phyloP scores from a whole-genome alignment of 2,888 invertebrate genomes.

The Neoitamus cyanurus region DNA sequence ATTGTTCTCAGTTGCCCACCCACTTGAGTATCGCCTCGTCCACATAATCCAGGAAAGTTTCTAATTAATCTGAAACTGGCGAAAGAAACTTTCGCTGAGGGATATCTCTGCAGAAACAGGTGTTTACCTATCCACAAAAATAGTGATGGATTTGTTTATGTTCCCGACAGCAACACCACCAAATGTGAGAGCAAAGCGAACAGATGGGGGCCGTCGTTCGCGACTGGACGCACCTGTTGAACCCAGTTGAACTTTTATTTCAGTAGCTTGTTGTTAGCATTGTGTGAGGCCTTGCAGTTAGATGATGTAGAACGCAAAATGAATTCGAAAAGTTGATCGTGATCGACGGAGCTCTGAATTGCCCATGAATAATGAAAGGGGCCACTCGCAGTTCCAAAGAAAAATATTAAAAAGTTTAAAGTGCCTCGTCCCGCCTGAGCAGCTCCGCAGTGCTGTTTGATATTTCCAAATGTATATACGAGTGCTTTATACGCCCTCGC shows the following conservation, averaged over 20 bases:
- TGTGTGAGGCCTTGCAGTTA: neutral
- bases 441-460: neutral
- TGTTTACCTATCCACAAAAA: neutral
- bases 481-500: neutral
- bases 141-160: neutral
- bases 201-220: neutral
- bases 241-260: neutral
- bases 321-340: neutral
- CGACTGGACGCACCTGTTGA: neutral
- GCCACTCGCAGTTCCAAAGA: neutral
- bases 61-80: constrained; percentile 54
- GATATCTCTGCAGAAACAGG: neutral
- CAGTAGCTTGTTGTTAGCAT: neutral
- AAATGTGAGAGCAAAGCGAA: neutral
- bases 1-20: constrained; percentile 42
- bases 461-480: neutral
- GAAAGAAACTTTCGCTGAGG: neutral
- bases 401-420: neutral
- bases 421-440: neutral
- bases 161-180: neutral
- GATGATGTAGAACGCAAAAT: neutral
- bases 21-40: neutral
- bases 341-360: neutral
- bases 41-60: neutral
- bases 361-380: neutral